Evolutionary conservation across 2,888 invertebrate genomes (phyloP).

Genomic region (Sipha maydis): DNA sequence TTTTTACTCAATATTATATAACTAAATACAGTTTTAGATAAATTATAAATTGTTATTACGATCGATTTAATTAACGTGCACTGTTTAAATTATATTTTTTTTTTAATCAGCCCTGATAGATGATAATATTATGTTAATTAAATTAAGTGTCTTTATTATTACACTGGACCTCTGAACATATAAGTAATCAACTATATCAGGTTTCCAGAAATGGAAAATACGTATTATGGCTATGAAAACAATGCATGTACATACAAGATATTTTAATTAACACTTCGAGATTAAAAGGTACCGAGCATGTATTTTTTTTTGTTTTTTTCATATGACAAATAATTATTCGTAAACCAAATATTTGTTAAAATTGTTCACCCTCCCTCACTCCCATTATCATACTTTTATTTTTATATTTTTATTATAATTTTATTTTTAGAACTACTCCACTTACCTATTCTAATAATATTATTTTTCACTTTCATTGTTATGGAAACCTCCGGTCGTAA

Average conservation of each 20-base stretch:
- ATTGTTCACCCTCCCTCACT: not conserved
- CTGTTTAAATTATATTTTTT: not conserved
- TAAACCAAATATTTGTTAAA: slow-evolving; percentile 49
- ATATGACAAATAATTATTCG: slow-evolving; percentile 12
- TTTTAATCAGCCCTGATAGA: not conserved
- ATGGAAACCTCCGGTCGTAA: slow-evolving; percentile 42
- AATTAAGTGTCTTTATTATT: not conserved
- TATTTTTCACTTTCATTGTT: slow-evolving; percentile 16
- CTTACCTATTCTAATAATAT: slow-evolving; percentile 52
- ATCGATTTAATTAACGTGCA: not conserved
- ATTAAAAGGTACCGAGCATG: not conserved
- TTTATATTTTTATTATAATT: not conserved
- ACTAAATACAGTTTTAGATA: too few relatives aligned
- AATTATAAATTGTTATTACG: not conserved
- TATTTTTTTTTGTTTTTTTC: not conserved
- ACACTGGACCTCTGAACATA: not conserved
- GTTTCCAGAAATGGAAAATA: not conserved
- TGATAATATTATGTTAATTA: not conserved
- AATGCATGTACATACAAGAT: not conserved
- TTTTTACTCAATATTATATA: too few relatives aligned
- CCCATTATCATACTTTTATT: not conserved
- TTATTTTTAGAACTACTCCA: not conserved
- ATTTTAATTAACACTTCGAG: slow-evolving; percentile 40
- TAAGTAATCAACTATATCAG: not conserved
- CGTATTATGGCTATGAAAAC: slow-evolving; percentile 3